phyloP scores from a whole-genome alignment of 2,113 vertebrate genomes.

The Bos javanicus region DNA sequence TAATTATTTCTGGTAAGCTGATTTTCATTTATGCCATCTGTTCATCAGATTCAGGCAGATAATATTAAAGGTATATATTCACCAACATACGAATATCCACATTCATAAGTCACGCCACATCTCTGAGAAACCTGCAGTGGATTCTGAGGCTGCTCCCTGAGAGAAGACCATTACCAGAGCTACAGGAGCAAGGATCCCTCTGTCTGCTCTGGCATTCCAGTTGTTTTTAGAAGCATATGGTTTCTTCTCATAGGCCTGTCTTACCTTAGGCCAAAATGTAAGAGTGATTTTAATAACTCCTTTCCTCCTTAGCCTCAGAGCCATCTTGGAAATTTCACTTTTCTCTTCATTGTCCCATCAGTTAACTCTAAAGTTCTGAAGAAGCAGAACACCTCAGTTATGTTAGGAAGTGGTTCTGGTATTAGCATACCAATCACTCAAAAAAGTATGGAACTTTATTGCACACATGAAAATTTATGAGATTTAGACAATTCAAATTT shows the following conservation, averaged over 20 bases:
- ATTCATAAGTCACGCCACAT: not conserved
- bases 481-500: constrained; percentile 24
- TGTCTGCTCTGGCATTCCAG: not conserved
- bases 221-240: not conserved
- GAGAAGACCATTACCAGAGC: not conserved
- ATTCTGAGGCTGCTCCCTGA: not conserved
- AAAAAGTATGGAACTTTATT: not conserved
- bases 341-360: not conserved
- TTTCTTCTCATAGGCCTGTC: not conserved
- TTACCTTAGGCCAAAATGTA: constrained; percentile 29
- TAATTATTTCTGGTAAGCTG: constrained; percentile 63
- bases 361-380: not conserved
- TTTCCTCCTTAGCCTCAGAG: constrained; percentile 12
- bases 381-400: not conserved
- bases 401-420: not conserved
- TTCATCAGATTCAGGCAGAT: constrained; percentile 45
- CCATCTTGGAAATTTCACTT: not conserved
- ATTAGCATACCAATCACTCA: not conserved
- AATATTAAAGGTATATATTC: constrained; percentile 29
- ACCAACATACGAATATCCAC: constrained; percentile 40
- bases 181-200: not conserved
- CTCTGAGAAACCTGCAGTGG: not conserved
- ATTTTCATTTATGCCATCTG: constrained; percentile 54
- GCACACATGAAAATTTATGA: not conserved
- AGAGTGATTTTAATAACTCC: constrained; percentile 15